Base-by-base conservation (phyloP, 2,888 invertebrate genomes). In the Boloria euphrosyne region DNA sequence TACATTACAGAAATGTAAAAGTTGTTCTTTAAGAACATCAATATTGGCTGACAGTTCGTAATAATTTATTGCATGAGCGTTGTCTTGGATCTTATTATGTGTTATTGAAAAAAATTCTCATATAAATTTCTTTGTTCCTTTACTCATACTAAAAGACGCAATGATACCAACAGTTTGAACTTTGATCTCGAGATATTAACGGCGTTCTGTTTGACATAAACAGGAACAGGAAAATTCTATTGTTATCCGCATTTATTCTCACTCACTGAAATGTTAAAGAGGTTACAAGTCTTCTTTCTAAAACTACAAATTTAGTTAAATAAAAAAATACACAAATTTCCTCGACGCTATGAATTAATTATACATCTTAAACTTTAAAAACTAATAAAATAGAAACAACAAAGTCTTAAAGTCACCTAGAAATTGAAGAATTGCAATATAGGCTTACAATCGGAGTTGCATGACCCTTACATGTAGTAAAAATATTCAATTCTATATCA, bases 81-180 rank as follows among this genome's bases (percentile, higher is more conserved):
- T 52, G 49, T 55, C 18, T 44, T 58, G 53, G 65, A 49, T 53
- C n/a, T 62, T 44, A 65, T 64, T 51, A 27, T 55, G 58, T 65
- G 54, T 67, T 65, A 67, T 46, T 62, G 62, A 65, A 62, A 65
- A 63, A 68, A 63, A 49, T 55, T 65, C 31, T 55, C 52, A 57
- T 66, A 69, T 66, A 63, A 66, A 60, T 68, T 62, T 65, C 63
- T 64, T 64, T 63, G 65, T 70, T 57, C 65, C 52, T 62, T 66
- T 63, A 66, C 60, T 63, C 55, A 44, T 57, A 58, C 18, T 66
- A 66, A 66, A 58, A 62, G 62, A 53, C 50, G 54, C 65, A 62
- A 63, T 65, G 59, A 59, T 65, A 59, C 68, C 44, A 55, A 54
- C 51, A 43, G 63, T 57, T 63, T 70, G 70, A 70, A 68, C 68